Base-by-base conservation (phyloP, 2,888 invertebrate genomes). In the Psococerastis gibbosa region DNA sequence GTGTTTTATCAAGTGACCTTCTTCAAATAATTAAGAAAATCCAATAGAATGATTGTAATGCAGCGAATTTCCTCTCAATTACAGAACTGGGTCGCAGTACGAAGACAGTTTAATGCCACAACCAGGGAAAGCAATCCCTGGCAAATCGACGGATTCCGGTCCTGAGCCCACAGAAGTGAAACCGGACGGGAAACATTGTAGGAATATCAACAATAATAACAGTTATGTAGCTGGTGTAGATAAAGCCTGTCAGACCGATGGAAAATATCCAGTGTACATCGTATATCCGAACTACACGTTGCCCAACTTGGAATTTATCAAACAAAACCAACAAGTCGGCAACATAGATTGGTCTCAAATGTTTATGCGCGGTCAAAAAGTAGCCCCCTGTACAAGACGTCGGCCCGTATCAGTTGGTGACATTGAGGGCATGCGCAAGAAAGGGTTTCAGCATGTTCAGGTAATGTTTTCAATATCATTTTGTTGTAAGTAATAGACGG, bases 241-340 rank as follows among this genome's bases (percentile, higher is more conserved):
- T 38, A 9, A 52, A 50, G 42, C 57, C 56, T 1, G 45, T 54
- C n/a, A 45, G 58, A 32, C 54, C 59, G 38, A 56, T 58, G 71
- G 56, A 62, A 71, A 5, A 54, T 81, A 79, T 54, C 84, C 87
- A 3, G 81, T 89, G 2, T 89, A 84, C 60, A 80, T 91, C 34
- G 73, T 88, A 50, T 91, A 88, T 63, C 89, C 91, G 22, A 88
- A 81, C 61, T 91, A 91, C 56, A 79, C 88, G 5, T 63, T 91
- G 48, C 89, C 91, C 16, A 84, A 89, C 63, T 69, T 91, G 53
- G 82, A 81, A 53, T 91, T 91, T 61, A 68, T 91, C 45, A 54
- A 56, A 45, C 63, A 66, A 51, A 62, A 62, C 46, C 57, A 61
- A 48, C 60, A 65, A 47, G 62, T 61, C 27, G 61, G 62, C 50